These are phyloP conservation scores for Patella vulgata DNA, from an alignment of 1,140 invertebrate genomes.

Conservation along the genomic window DNA sequence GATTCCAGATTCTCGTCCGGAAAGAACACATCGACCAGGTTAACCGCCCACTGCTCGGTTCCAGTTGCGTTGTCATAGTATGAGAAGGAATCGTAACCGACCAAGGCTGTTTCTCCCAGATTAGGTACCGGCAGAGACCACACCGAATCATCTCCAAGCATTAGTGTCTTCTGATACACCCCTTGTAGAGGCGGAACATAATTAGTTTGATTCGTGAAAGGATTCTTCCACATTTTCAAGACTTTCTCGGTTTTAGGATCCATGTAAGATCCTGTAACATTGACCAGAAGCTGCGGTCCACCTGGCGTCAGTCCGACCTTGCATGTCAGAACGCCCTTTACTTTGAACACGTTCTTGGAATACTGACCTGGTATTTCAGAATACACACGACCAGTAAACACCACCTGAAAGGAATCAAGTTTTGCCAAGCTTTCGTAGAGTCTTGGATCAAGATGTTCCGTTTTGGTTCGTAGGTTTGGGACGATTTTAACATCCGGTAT, in stretches of 20 bases:
- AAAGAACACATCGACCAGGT: constrained; percentile 23
- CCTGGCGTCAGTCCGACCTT: background rate
- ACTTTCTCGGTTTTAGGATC: background rate
- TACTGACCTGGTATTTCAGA: constrained; percentile 32
- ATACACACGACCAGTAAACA: constrained; percentile 25
- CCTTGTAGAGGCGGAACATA: no score
- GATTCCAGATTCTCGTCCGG: constrained; percentile 1
- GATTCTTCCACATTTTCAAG: constrained; percentile 1
- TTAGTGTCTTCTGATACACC: no score
- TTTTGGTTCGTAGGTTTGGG: background rate
- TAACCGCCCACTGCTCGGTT: constrained; percentile 22
- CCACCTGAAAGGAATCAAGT: background rate
- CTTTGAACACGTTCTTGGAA: constrained; percentile 17
- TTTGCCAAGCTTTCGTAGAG: constrained; percentile 17
- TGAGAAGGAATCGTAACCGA: constrained; percentile 4
- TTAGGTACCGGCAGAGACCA: background rate
- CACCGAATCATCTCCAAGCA: background rate
- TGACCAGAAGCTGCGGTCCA: background rate
- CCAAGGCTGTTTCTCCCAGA: constrained; percentile 1
- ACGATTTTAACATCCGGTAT: constrained; percentile 29
- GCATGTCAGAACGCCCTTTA: constrained; percentile 8
- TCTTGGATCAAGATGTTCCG: constrained; percentile 18
- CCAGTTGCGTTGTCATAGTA: background rate
- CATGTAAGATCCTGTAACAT: background rate
- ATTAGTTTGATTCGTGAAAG: background rate